phyloP scores from a whole-genome alignment of 2,113 vertebrate genomes.

The Telmatochromis brachygnathus region DNA sequence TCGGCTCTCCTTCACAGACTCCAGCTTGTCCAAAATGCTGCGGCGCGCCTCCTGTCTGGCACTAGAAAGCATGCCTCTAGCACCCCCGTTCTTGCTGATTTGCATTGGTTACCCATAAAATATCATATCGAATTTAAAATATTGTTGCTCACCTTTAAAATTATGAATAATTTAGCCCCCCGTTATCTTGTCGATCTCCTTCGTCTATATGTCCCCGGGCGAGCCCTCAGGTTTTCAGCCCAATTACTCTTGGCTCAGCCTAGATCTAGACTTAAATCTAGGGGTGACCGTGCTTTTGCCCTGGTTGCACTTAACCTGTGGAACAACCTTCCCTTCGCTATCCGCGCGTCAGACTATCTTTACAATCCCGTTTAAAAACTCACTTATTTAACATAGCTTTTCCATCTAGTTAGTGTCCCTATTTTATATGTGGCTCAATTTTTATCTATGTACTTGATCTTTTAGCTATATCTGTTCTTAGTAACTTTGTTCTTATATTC shows the following conservation, averaged over 20 bases:
- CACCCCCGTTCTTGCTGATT: fast-evolving
- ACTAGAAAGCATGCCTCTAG: neutral
- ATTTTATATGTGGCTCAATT: neutral
- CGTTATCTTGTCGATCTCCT: neutral
- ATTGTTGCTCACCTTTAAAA: neutral
- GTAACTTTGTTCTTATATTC: neutral
- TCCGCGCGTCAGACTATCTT: fast-evolving
- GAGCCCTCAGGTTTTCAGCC: neutral
- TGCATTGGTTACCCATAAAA: neutral
- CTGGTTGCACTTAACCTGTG: neutral
- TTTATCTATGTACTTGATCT: neutral
- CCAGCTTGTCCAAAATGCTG: neutral
- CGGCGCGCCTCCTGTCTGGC: neutral
- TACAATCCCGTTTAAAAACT: neutral
- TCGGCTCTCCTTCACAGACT: neutral
- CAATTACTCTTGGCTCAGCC: neutral
- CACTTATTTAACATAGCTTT: neutral
- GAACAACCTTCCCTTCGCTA: neutral
- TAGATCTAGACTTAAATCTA: neutral
- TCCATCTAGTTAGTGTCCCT: neutral
- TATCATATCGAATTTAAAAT: neutral
- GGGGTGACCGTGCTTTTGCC: neutral
- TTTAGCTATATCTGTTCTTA: neutral
- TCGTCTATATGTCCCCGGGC: fast-evolving
- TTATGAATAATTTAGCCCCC: neutral